Base-by-base conservation (phyloP, 2,888 invertebrate genomes). In the Papilio gigon region DNA sequence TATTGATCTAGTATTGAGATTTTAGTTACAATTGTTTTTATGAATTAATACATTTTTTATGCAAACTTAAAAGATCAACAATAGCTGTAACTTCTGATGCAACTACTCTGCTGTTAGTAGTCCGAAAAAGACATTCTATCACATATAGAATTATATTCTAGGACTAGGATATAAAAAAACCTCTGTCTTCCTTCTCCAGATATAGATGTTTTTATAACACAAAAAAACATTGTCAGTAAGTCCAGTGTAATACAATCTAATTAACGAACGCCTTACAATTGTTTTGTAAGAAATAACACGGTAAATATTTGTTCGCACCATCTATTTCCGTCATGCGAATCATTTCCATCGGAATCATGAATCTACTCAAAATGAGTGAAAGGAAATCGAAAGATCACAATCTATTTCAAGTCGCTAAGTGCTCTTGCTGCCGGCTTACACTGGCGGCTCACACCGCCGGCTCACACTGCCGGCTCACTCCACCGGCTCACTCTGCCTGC, bases 311-410 rank as follows among this genome's bases (percentile, higher is more conserved):
- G n/a, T 30, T 14, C 2, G 6, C 30, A 4, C 1, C 5, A 30
- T 56, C 8, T 25, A 25, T 50, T 50, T 22, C 4, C 50, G 22
- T 17, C 53, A 9, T 14, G 2, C 53, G 27, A 53, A 40, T 56
- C 4, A 63, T 56, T 56, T 65, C 64, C 27, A 65, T 40, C 25
- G 53, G 20, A 65, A 56, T 40, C 25, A 30, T 40, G 17, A 37
- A 33, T 58, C n/a, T 37, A 42, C n/a, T 12, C 27, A 14, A n/a
- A 25, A 6, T 17, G 37, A 66, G 17, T 60, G 50, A 66, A 47
- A 50, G 60, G 37, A 66, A 66, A 66, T 66, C 60, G 37, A 66
- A 66, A 66, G 47, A 66, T 66, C 33, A 47, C 59, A 44, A 66
- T 66, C 59, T 47, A 33, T 58, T 22, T 1, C 5, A 35, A 35